Percentiles rank a stretch among this genome's conserved stretches.
Conservation (phyloP, 2,888 invertebrate species). For the Entomobrya multifasciata region DNA sequence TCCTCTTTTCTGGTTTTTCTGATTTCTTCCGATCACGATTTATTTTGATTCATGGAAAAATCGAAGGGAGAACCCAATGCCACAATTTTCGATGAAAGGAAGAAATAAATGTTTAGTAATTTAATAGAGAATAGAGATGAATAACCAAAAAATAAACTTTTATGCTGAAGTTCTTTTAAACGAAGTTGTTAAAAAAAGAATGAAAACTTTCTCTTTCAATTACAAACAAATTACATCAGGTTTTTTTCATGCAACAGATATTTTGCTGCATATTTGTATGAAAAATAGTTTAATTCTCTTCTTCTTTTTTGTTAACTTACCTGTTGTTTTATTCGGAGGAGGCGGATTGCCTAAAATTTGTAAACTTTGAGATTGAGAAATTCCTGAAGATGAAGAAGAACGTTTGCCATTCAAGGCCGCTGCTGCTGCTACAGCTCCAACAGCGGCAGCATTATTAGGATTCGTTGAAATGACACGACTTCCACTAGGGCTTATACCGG, state of each 20-base stretch:
- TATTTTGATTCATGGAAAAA: conserved; percentile 1
- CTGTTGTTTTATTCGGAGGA: conserved; percentile 41
- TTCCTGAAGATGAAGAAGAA: conserved; percentile 5
- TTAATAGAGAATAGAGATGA: too few relatives aligned
- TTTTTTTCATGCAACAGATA: too few relatives aligned
- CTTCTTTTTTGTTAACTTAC: conserved; percentile 23
- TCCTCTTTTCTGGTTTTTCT: neutral
- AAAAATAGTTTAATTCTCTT: too few relatives aligned
- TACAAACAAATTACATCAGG: too few relatives aligned
- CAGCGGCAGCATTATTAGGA: neutral
- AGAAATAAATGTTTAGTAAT: too few relatives aligned
- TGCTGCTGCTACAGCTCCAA: neutral
- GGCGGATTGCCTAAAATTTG: conserved; percentile 50
- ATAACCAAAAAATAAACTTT: too few relatives aligned
- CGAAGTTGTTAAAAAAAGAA: neutral
- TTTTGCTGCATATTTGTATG: too few relatives aligned
- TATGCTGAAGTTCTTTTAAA: too few relatives aligned
- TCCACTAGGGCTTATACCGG: conserved; percentile 50
- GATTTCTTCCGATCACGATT: conserved; percentile 19
- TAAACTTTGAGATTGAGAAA: conserved; percentile 63
- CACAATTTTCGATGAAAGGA: too few relatives aligned
- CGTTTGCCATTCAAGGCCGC: conserved; percentile 54
- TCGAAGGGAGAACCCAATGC: too few relatives aligned
- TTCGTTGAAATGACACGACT: conserved; percentile 52
- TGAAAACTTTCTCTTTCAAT: too few relatives aligned